Evolutionary conservation across 2,888 invertebrate genomes (phyloP).

Genomic region (Cremastinae sp.): DNA sequence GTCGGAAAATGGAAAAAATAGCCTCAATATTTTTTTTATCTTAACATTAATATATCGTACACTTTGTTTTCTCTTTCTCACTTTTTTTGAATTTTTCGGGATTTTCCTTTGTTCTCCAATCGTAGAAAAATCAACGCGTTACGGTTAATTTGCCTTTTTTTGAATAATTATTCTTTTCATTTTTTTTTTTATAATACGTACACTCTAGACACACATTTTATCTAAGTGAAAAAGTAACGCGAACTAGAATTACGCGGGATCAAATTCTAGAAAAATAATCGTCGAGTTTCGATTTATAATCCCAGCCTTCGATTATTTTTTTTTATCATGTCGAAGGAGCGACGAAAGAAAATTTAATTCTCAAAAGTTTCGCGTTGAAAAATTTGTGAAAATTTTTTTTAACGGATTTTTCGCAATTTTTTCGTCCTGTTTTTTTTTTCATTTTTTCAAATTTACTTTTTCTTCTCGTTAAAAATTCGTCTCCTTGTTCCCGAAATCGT

Average conservation of each 20-base stretch:
- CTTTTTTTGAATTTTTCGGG: slow-evolving; percentile 35
- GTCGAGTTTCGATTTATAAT: slow-evolving; percentile 39
- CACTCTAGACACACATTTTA: slow-evolving; percentile 54
- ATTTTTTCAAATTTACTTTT: too few relatives aligned
- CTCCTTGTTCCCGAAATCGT: too few relatives aligned
- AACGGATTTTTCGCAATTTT: too few relatives aligned
- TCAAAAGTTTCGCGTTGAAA: too few relatives aligned
- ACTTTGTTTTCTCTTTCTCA: slow-evolving; percentile 27
- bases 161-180: slow-evolving; percentile 21
- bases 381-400: too few relatives aligned
- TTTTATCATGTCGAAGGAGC: too few relatives aligned
- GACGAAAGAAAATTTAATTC: too few relatives aligned
- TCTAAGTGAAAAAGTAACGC: slow-evolving; percentile 61
- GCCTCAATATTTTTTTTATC: slow-evolving; percentile 27
- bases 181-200: slow-evolving; percentile 24
- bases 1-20: too few relatives aligned
- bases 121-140: slow-evolving; percentile 59
- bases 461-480: too few relatives aligned
- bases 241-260: slow-evolving; percentile 57
- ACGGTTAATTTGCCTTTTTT: slow-evolving; percentile 26
- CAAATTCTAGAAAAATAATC: slow-evolving; percentile 58
- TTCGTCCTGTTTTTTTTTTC: too few relatives aligned
- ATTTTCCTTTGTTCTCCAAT: slow-evolving; percentile 33
- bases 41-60: slow-evolving; percentile 37
- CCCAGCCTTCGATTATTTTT: slow-evolving; percentile 19